Base-by-base conservation (phyloP, 1,140 invertebrate species). In the Ceratosolen fusciceps region DNA sequence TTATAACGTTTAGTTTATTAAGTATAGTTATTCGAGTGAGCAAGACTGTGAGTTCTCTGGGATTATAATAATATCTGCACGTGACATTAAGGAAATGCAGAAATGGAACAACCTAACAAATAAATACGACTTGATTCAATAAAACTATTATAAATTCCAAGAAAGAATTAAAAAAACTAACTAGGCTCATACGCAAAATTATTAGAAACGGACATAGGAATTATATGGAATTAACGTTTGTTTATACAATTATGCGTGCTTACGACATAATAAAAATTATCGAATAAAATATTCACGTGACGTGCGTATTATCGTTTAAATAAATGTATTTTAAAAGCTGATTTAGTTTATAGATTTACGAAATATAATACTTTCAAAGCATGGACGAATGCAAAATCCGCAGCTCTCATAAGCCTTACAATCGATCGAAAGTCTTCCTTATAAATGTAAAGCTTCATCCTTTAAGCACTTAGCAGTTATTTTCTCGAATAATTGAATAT, bases 381-480 rank as follows among this genome's bases (percentile, higher is more conserved):
- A 65, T 31, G 60, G 19, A 37, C 9, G 16, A 8, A 65, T 65
- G 10, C 37, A 21, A 2, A 29, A 31, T 65, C 14, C 21, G 12
- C 34, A 62, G 31, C 37, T 65, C 21, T 65, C 37, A 19, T 65
- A 14, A 65, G 16, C 31, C 60, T 19, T 65, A 9, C 12, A 65
- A 37, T n/a, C 31, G 34, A 37, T 37, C 19, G 31, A 19, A 68
- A 16, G 67, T 70, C 67, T 47, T 70, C 67, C 67, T 47, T 24
- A 49, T 29, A 49, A 49, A 47, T 49, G n/a, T 70, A 70, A 70
- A 70, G 21, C 24, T 70, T 70, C 39, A 47, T 29, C 14, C 60
- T 31, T n/a, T 37, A 19, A 37, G 7, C 21, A 65, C 31, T 37
- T 65, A 37, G 16, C 37, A 21, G 21, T 21, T n/a, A 12, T 65